A percentile compares a stretch with the other conserved stretches of the same genome.
Conservation (phyloP, 2,797 vertebrate genomes). For the Lagocephalus sceleratus region DNA sequence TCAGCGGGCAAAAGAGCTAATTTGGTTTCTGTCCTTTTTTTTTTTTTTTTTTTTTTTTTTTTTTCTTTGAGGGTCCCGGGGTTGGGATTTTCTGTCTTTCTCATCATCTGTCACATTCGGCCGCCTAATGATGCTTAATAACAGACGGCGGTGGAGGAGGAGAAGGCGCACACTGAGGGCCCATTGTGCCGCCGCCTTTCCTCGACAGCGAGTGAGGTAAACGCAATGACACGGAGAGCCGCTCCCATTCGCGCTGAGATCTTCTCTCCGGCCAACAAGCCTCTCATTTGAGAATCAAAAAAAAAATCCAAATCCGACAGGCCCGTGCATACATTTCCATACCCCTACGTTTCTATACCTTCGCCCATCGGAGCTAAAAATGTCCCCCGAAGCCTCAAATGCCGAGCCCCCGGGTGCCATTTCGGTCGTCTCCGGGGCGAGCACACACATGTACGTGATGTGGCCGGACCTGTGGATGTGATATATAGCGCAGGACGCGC, state of each 20-base stretch:
- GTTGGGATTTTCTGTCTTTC: constrained; percentile 55
- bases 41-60: not conserved
- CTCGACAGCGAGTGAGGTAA: constrained; percentile 60
- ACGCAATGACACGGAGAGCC: constrained; percentile 60
- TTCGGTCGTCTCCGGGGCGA: no score
- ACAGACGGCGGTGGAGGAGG: constrained; percentile 40
- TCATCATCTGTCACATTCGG: constrained; percentile 67
- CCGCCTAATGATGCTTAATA: constrained; percentile 64
- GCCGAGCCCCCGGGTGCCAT: no score
- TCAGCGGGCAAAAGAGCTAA: constrained; percentile 55
- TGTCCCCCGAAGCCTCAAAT: no score
- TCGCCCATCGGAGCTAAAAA: constrained; percentile 16
- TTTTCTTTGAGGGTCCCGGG: constrained; percentile 50
- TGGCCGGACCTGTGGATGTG: constrained; percentile 2
- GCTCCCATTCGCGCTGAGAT: constrained; percentile 53
- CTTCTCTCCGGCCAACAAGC: constrained; percentile 42
- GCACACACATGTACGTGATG: constrained; percentile 16
- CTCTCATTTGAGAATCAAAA: constrained; percentile 29
- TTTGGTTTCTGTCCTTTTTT: constrained; percentile 41
- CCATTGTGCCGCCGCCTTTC: constrained; percentile 54
- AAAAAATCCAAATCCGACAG: constrained; percentile 20
- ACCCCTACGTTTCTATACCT: constrained; percentile 3
- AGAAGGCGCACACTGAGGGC: constrained; percentile 8
- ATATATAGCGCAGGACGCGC: constrained; percentile 19
- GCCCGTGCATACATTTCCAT: constrained; percentile 24